Conservation (phyloP, 2,888 invertebrate genomes). For the Caenorhabditis japonica region DNA sequence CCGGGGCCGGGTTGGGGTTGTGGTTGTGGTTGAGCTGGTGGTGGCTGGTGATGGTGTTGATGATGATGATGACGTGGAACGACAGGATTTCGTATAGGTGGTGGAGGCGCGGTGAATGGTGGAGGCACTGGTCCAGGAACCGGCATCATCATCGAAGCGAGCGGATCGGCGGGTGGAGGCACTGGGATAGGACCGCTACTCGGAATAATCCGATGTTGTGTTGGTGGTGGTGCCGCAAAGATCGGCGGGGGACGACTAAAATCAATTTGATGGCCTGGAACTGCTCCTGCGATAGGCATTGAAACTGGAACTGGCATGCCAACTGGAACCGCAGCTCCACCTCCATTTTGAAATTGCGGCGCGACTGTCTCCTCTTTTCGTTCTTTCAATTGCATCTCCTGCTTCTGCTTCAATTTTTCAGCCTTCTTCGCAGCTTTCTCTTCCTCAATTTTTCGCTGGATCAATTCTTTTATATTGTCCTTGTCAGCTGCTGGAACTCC, state of each 20-base stretch:
- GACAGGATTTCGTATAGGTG: too few relatives aligned
- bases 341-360: too few relatives aligned
- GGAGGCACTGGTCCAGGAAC: constrained; percentile 2
- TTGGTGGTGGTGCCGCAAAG: constrained; percentile 4
- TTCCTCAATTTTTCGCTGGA: constrained; percentile 24
- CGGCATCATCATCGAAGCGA: background rate
- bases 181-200: constrained; percentile 7
- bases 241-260: constrained; percentile 23
- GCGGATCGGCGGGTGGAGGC: constrained; percentile 2
- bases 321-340: background rate
- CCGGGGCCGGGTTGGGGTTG: constrained; percentile 11
- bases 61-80: too few relatives aligned
- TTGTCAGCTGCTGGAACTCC: constrained; percentile 32
- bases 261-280: background rate
- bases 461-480: constrained; percentile 8
- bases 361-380: too few relatives aligned
- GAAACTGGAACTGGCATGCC: background rate
- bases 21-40: background rate
- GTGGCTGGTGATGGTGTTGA: constrained; percentile 12
- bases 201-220: constrained; percentile 17
- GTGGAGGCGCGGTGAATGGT: constrained; percentile 3
- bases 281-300: background rate
- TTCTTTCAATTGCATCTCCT: background rate
- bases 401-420: constrained; percentile 10
- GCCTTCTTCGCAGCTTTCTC: constrained; percentile 26